Base-by-base conservation (phyloP, 1,140 invertebrate genomes). In the Rhizoglyphus robini region DNA sequence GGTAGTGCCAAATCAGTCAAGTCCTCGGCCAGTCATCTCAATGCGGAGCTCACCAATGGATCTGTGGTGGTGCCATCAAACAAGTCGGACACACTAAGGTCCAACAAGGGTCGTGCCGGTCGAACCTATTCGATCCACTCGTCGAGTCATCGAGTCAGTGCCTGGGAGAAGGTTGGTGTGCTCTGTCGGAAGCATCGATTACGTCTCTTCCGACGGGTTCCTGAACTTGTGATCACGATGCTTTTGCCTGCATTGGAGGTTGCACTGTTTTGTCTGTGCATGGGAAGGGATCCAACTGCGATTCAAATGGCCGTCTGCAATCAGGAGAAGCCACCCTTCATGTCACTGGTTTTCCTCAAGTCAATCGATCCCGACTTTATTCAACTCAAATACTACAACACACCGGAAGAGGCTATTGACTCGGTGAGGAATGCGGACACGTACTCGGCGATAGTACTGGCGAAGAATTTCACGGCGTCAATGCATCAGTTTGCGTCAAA, bases 231-330 rank as follows among this genome's bases (percentile, higher is more conserved):
- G 66, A 95, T 96, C 77, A 89, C 95, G 71, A 90, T 95, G 72
- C 84, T 87, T 11, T 76, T 96, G 70, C 92, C 92, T 31, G 86
- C 91, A 2, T 84, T 90, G 76, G 90, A 96, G 79, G 89, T 91
- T n/a, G 86, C 94, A 54, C 81, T 96, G 3, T 96, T 96, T 79
- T 96, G 92, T 75, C 74, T 94, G 67, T 89, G 91, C 25, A 92
- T 96, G 69, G 93, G 93, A 65, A 82, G 88, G 30, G 88, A 93
- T 74, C 93, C 93, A 0, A 84, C 82, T 54, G 85, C 86, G 54
- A 80, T 96, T 0, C 83, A 82, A 68, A 70, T 97, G 73, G 90
- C 88, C 31, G 81, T 96, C 59, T 86, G 92, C 4, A 77, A 78
- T 65, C 65, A 72, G 8, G 76, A 77, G 23, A 29, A 34, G 13